These are phyloP conservation scores for Trichechus manatus DNA, from an alignment of 2,113 vertebrate genomes.

Conservation along the genomic window DNA sequence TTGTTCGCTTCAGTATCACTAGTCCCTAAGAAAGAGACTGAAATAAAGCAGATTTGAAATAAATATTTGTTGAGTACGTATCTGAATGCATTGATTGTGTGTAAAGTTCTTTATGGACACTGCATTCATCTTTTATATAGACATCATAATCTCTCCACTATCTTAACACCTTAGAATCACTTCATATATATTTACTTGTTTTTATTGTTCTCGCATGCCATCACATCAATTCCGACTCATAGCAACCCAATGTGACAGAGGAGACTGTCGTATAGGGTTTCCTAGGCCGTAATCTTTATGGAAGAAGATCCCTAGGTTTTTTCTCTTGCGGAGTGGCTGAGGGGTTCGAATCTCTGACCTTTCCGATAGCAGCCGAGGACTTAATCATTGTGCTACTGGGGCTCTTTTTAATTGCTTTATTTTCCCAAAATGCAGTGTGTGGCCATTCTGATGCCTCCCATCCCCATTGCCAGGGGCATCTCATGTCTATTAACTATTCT, in stretches of 20 bases:
- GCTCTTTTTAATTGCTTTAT: background rate
- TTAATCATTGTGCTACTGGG: background rate
- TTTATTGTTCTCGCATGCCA: no score
- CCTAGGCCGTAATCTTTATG: no score
- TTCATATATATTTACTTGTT: background rate
- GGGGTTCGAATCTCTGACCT: background rate
- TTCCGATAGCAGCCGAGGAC: background rate
- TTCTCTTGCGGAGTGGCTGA: background rate
- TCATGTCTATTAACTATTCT: background rate
- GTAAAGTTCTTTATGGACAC: background rate
- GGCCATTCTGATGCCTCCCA: background rate
- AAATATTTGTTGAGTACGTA: background rate
- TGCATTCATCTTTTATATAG: background rate
- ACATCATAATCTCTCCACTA: background rate
- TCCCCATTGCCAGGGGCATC: accelerated
- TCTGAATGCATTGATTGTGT: background rate
- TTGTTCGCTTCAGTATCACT: background rate
- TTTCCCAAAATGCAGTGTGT: background rate
- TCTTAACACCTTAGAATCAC: background rate
- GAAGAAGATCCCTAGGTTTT: no score
- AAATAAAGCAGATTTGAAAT: background rate
- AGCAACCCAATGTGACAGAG: no score
- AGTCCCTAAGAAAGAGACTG: background rate
- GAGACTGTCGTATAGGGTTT: no score
- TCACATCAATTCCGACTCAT: no score